A percentile compares a stretch with the other conserved stretches of the same genome.
Evolutionary conservation across 2,888 invertebrate genomes (phyloP).

Genomic region (Aleiodes alternator): DNA sequence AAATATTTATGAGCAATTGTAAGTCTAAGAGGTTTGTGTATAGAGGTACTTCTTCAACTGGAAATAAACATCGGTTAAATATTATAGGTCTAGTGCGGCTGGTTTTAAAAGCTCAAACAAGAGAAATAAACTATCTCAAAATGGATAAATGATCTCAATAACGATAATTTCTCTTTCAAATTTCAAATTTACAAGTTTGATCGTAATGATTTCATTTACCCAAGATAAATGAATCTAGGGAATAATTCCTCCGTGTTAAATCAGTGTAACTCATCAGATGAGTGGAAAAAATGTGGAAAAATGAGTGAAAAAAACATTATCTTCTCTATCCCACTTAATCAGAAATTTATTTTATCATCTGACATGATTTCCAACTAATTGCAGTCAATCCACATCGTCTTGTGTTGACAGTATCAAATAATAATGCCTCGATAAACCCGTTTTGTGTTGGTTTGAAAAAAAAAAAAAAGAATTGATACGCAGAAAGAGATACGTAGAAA

Average conservation of each 20-base stretch:
- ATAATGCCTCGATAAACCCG: conserved; percentile 25
- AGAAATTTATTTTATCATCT: conserved; percentile 26
- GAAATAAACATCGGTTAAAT: conserved; percentile 4
- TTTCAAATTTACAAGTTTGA: no score
- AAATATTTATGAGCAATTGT: conserved; percentile 68
- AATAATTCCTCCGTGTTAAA: no score
- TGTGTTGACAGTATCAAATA: conserved; percentile 23
- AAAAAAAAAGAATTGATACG: background rate
- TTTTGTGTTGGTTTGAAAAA: conserved; percentile 1
- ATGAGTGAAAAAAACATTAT: conserved; percentile 6
- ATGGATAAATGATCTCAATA: background rate
- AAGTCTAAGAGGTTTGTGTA: conserved; percentile 12
- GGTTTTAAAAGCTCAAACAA: no score
- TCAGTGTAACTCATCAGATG: no score
- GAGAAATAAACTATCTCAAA: conserved; percentile 2
- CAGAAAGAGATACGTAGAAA: background rate
- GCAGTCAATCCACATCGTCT: conserved; percentile 29
- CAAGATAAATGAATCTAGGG: no score
- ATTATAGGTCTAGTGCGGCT: background rate
- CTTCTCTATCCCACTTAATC: conserved; percentile 28
- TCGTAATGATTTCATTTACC: no score
- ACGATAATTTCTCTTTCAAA: no score
- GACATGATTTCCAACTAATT: conserved; percentile 36
- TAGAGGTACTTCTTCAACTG: conserved; percentile 14
- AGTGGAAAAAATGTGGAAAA: background rate